phyloP scores from a whole-genome alignment of 1,140 invertebrate species.

The Brachionus rubens region DNA sequence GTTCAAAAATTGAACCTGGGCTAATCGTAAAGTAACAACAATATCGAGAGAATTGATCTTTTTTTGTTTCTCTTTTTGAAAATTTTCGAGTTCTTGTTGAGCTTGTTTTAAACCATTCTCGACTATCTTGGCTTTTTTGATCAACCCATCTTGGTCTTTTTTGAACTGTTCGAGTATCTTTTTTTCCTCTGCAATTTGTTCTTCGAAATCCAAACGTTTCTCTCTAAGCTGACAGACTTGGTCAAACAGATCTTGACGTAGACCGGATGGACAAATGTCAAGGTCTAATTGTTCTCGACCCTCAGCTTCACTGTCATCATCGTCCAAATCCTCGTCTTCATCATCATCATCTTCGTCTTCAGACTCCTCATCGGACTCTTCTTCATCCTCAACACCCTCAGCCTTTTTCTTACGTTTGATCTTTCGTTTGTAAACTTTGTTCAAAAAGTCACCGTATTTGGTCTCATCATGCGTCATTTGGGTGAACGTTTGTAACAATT shows the following conservation, averaged over 20 bases:
- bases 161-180: conserved; percentile 56
- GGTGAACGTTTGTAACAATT: conserved; percentile 64
- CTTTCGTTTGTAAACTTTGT: conserved; percentile 74
- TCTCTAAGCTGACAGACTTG: conserved; percentile 56
- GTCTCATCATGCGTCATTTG: conserved; percentile 66
- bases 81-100: conserved; percentile 59
- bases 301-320: conserved; percentile 58
- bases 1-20: conserved; percentile 68
- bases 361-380: conserved; percentile 57
- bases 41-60: conserved; percentile 69
- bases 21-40: conserved; percentile 66
- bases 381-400: conserved; percentile 52
- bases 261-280: conserved; percentile 71
- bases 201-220: conserved; percentile 53
- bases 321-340: conserved; percentile 59
- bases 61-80: conserved; percentile 68
- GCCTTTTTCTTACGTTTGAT: conserved; percentile 60
- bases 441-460: conserved; percentile 71
- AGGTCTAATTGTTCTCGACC: conserved; percentile 65
- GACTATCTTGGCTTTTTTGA: conserved; percentile 58
- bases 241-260: conserved; percentile 64
- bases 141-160: conserved; percentile 57
- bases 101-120: conserved; percentile 55
- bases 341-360: conserved; percentile 57
- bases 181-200: conserved; percentile 56